phyloP scores from a whole-genome alignment of 2,888 invertebrate genomes.

The Phengaris alcon region DNA sequence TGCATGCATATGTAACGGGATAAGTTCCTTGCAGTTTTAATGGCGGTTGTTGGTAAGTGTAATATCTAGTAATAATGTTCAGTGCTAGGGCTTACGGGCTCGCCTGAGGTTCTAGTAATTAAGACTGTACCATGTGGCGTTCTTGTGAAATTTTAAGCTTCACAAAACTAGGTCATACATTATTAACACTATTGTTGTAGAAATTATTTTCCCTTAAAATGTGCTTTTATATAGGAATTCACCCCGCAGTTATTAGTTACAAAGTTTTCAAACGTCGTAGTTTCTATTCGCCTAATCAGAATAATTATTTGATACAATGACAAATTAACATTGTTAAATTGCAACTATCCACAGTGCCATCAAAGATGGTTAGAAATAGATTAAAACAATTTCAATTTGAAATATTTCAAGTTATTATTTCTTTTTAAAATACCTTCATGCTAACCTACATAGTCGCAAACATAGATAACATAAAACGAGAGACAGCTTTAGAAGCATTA shows the following conservation, averaged over 20 bases:
- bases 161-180: slow-evolving; percentile 17
- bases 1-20: slow-evolving; percentile 68
- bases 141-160: slow-evolving; percentile 27
- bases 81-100: slow-evolving; percentile 38
- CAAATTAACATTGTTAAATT: neutral
- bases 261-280: neutral
- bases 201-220: slow-evolving; percentile 12
- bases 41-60: slow-evolving; percentile 72
- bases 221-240: slow-evolving; percentile 37
- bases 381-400: neutral
- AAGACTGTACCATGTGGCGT: slow-evolving; percentile 34
- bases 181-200: slow-evolving; percentile 25
- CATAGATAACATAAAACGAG: neutral
- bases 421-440: neutral
- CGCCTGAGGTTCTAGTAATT: slow-evolving; percentile 40
- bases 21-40: slow-evolving; percentile 67
- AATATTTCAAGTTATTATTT: neutral
- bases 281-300: neutral
- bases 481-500: slow-evolving; percentile 30
- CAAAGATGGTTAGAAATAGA: neutral
- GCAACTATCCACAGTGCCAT: neutral
- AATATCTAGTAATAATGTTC: slow-evolving; percentile 66
- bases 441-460: slow-evolving; percentile 1
- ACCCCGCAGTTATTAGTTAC: neutral
- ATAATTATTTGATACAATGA: neutral